Conservation (phyloP, 2,888 invertebrate genomes). For the Brachyopa scutellaris region DNA sequence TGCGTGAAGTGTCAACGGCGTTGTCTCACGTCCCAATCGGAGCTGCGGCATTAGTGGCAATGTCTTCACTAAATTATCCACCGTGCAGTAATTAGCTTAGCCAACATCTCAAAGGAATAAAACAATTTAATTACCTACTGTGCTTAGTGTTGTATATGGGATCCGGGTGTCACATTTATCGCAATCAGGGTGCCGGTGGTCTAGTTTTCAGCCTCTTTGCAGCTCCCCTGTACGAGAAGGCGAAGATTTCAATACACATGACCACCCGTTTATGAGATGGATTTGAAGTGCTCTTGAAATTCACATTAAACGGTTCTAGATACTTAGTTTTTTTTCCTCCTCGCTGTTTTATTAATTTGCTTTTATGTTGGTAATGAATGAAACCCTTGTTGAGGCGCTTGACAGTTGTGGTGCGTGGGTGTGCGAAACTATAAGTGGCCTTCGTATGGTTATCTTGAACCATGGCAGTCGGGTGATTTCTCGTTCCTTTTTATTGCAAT, state of each 20-base stretch:
- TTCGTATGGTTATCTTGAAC: slow-evolving; percentile 65
- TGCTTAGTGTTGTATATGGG: slow-evolving; percentile 45
- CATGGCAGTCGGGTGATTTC: slow-evolving; percentile 1
- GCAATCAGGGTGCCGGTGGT: slow-evolving; percentile 62
- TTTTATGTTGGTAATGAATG: slow-evolving; percentile 66
- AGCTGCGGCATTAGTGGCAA: slow-evolving; percentile 59
- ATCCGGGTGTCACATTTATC: slow-evolving; percentile 63
- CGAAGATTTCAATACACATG: slow-evolving; percentile 38
- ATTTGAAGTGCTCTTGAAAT: slow-evolving; percentile 50
- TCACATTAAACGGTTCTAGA: slow-evolving; percentile 25
- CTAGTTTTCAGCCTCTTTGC: slow-evolving; percentile 24
- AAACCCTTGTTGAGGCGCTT: slow-evolving; percentile 61
- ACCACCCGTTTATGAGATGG: slow-evolving; percentile 26
- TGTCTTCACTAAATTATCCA: slow-evolving; percentile 72
- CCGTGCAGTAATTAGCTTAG: slow-evolving; percentile 64
- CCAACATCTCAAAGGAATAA: slow-evolving; percentile 54
- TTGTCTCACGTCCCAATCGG: slow-evolving; percentile 49
- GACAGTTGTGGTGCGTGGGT: slow-evolving; percentile 17
- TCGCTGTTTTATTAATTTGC: slow-evolving; percentile 53
- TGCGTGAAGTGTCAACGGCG: slow-evolving; percentile 36
- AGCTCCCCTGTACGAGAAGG: not conserved
- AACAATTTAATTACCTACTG: slow-evolving; percentile 66
- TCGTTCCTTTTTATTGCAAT: slow-evolving; percentile 15
- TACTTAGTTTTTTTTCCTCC: not conserved
- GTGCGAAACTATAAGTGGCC: slow-evolving; percentile 58